Conservation (phyloP, 53 echinoderm and acorn worm species). For the Echinometra lucunter region DNA sequence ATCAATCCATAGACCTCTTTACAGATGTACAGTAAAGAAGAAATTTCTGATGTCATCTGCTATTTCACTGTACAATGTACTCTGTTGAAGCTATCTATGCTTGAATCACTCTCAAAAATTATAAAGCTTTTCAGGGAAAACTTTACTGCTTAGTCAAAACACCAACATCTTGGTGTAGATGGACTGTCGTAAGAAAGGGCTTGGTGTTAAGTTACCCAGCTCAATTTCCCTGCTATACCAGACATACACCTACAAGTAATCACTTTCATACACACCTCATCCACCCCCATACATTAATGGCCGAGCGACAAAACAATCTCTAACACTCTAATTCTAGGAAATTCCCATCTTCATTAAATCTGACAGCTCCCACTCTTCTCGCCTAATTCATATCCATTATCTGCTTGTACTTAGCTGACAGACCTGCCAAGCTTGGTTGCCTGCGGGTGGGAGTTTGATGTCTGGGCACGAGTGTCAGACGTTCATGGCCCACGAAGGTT, state of each 20-base stretch:
- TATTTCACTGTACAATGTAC: too few relatives aligned
- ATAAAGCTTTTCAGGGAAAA: too few relatives aligned
- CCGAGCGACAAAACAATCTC: not conserved
- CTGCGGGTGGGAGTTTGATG: slow-evolving; percentile 24
- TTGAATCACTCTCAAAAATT: too few relatives aligned
- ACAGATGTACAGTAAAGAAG: too few relatives aligned
- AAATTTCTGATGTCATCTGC: too few relatives aligned
- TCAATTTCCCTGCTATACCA: not conserved
- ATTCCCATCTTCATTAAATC: slow-evolving; percentile 26
- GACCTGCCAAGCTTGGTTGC: slow-evolving; percentile 4
- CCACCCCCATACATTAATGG: not conserved
- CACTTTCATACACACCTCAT: not conserved
- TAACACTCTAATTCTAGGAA: slow-evolving; percentile 47
- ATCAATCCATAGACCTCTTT: too few relatives aligned
- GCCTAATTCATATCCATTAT: slow-evolving; percentile 41
- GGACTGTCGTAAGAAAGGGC: not conserved
- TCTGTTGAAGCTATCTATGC: too few relatives aligned
- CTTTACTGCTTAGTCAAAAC: not conserved
- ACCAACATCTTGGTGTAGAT: not conserved
- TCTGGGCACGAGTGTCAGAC: slow-evolving; percentile 31
- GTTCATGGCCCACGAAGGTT: not conserved
- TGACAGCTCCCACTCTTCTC: slow-evolving; percentile 39
- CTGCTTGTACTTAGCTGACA: slow-evolving; percentile 27
- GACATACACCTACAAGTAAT: not conserved
- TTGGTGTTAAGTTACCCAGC: not conserved